phyloP scores from a whole-genome alignment of 2,797 vertebrate genomes.

The Pseudochaenichthys georgianus region DNA sequence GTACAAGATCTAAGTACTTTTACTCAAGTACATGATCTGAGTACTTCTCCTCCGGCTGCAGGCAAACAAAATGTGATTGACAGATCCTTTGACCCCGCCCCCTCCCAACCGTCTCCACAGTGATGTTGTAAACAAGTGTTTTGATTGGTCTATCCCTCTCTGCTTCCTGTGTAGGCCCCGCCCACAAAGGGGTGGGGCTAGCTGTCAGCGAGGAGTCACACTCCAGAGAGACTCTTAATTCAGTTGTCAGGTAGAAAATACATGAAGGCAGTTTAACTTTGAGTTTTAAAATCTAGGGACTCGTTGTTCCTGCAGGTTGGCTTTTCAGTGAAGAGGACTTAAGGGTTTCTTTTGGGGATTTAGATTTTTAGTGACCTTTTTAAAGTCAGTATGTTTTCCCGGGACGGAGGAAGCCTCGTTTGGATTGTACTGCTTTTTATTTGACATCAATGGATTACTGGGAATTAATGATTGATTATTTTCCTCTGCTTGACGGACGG shows the following conservation, averaged over 20 bases:
- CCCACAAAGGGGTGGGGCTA: slow-evolving; percentile 37
- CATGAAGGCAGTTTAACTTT: background rate
- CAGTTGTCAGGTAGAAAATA: slow-evolving; percentile 6
- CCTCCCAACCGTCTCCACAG: no score
- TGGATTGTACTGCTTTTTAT: background rate
- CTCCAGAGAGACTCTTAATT: background rate
- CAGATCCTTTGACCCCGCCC: no score
- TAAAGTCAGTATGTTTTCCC: background rate
- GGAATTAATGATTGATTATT: no score
- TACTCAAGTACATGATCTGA: no score
- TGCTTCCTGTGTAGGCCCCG: slow-evolving; percentile 20
- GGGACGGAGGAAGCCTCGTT: background rate
- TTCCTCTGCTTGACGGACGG: no score
- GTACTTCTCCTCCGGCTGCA: no score
- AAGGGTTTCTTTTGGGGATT: background rate
- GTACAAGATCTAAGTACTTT: no score
- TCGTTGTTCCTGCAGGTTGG: background rate
- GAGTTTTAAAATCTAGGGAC: background rate
- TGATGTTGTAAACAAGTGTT: background rate
- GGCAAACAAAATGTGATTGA: no score
- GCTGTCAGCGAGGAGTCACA: background rate
- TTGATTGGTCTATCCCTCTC: slow-evolving; percentile 24
- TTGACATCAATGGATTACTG: rapidly evolving
- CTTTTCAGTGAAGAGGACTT: background rate
- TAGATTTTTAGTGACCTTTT: background rate